Evolutionary conservation across 2,113 vertebrate genomes (phyloP).

Genomic region (Gallinago undulata): DNA sequence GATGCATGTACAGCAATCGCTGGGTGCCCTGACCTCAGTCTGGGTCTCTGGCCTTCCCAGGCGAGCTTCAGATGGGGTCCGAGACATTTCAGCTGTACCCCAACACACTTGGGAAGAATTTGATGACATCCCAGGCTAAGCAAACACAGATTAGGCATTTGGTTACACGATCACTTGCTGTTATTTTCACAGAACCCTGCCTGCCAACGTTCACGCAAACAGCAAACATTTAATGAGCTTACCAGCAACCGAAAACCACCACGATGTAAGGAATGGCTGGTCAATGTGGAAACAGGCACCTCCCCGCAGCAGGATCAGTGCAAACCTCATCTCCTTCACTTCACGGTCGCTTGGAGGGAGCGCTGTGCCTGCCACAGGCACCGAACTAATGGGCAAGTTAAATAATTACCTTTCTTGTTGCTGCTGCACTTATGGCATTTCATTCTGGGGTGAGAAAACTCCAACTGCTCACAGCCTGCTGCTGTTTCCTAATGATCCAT

Average conservation of each 20-base stretch:
- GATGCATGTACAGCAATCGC: neutral
- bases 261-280: neutral
- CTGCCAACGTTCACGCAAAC: neutral
- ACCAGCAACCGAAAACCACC: neutral
- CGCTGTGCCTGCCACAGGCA: neutral
- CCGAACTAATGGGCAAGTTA: neutral
- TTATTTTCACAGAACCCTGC: constrained; percentile 15
- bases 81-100: neutral
- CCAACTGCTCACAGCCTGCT: neutral
- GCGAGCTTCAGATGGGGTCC: neutral
- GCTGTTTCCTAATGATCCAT: neutral
- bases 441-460: neutral
- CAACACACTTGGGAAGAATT: neutral
- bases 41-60: neutral
- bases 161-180: constrained; percentile 9
- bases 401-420: neutral
- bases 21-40: neutral
- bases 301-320: neutral
- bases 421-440: neutral
- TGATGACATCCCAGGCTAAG: neutral
- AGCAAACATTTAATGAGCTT: neutral
- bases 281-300: neutral
- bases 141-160: constrained; percentile 20
- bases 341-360: neutral
- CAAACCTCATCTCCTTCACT: neutral